Evolutionary conservation across 2,113 vertebrate species (phyloP).

Genomic region (Nicator chloris): DNA sequence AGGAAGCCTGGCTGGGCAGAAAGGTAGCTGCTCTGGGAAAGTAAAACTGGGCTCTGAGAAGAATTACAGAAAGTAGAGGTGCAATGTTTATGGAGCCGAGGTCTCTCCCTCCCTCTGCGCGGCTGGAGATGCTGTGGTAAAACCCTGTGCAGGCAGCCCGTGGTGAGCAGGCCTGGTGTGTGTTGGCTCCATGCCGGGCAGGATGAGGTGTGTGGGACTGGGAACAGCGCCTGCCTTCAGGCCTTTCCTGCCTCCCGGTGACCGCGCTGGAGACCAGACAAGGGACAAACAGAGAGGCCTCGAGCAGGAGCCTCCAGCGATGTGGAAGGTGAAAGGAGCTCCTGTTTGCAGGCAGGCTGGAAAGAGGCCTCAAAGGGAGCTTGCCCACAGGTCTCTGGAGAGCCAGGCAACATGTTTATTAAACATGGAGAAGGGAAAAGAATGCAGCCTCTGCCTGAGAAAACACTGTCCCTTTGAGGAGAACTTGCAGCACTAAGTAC

Average conservation of each 20-base stretch:
- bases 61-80: neutral
- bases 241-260: neutral
- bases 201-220: neutral
- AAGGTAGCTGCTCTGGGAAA: neutral
- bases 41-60: neutral
- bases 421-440: neutral
- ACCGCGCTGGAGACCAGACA: neutral
- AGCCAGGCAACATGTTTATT: neutral
- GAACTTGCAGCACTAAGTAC: neutral
- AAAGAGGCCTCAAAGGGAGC: neutral
- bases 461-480: neutral
- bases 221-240: conserved; percentile 29
- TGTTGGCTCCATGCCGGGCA: neutral
- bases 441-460: neutral
- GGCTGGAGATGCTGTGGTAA: neutral
- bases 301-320: neutral
- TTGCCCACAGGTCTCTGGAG: neutral
- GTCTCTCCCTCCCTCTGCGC: neutral
- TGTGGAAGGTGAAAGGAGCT: neutral
- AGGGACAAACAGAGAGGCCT: neutral
- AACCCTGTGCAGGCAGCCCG: neutral
- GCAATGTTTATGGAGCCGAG: neutral
- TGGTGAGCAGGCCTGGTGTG: accelerated
- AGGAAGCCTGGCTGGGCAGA: neutral
- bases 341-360: neutral